phyloP scores from a whole-genome alignment of 2,797 vertebrate genomes.

The Eremophila alpestris region DNA sequence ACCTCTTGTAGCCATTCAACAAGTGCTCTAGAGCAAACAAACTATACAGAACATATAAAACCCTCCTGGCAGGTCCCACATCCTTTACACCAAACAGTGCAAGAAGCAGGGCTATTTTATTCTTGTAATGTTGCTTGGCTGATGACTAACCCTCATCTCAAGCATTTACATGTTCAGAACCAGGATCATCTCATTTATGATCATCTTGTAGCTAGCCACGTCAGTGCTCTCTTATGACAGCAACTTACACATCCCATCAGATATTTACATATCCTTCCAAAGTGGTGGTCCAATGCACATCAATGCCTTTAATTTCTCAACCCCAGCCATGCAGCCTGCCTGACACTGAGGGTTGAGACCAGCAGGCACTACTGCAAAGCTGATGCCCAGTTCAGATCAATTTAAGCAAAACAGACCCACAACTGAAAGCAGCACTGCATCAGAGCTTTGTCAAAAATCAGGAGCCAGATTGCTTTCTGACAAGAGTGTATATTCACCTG shows the following conservation, averaged over 20 bases:
- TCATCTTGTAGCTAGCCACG: neutral
- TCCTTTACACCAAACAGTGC: neutral
- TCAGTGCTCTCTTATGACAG: neutral
- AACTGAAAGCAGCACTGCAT: neutral
- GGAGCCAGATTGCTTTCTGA: neutral
- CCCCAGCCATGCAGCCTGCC: neutral
- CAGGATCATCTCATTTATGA: neutral
- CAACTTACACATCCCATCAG: neutral
- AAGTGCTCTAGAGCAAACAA: neutral
- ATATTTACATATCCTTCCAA: neutral
- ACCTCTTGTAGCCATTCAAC: neutral
- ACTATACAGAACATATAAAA: neutral
- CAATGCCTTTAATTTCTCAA: neutral
- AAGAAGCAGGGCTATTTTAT: neutral
- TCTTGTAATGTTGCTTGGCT: neutral
- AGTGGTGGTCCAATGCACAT: neutral
- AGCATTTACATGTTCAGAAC: neutral
- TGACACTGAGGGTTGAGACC: neutral
- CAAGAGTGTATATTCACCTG: neutral
- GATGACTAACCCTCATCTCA: neutral
- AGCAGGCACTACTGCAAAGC: neutral
- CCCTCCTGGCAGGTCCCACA: neutral
- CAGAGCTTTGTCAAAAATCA: neutral
- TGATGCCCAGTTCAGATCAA: neutral
- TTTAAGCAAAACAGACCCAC: neutral